Conservation (phyloP, 2,113 vertebrate genomes). For the Boulengerochromis microlepis region DNA sequence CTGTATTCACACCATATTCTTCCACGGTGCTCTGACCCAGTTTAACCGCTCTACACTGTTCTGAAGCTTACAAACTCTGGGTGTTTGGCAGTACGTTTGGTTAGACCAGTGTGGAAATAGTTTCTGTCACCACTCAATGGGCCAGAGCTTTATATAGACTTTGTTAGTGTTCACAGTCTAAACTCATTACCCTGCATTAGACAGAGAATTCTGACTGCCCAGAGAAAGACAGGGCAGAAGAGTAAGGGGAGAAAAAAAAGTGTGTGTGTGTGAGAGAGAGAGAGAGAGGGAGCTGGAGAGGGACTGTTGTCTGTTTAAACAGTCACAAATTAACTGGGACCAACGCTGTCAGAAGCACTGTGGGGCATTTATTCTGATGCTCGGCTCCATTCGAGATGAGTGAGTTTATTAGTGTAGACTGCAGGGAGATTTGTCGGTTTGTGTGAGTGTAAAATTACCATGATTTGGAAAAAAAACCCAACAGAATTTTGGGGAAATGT, state of each 20-base stretch:
- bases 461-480: background rate
- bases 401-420: background rate
- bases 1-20: background rate
- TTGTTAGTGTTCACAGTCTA: constrained; percentile 48
- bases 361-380: background rate
- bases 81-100: constrained; percentile 7
- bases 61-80: background rate
- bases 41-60: background rate
- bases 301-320: constrained; percentile 22
- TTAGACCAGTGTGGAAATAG: background rate
- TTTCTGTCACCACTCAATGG: constrained; percentile 15
- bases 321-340: constrained; percentile 20
- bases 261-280: background rate
- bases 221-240: background rate
- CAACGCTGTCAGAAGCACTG: background rate
- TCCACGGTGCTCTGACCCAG: background rate
- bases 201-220: constrained; percentile 9
- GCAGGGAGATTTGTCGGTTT: background rate
- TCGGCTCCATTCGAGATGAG: background rate
- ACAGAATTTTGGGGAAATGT: background rate
- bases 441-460: background rate
- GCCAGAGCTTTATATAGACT: constrained; percentile 47
- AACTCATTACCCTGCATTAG: constrained; percentile 46
- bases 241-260: background rate
- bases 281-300: background rate